A percentile compares a stretch with the other conserved stretches of the same genome.
These are phyloP conservation scores for Danionella dracula DNA, from an alignment of 2,797 vertebrate genomes.

Conservation along the genomic window DNA sequence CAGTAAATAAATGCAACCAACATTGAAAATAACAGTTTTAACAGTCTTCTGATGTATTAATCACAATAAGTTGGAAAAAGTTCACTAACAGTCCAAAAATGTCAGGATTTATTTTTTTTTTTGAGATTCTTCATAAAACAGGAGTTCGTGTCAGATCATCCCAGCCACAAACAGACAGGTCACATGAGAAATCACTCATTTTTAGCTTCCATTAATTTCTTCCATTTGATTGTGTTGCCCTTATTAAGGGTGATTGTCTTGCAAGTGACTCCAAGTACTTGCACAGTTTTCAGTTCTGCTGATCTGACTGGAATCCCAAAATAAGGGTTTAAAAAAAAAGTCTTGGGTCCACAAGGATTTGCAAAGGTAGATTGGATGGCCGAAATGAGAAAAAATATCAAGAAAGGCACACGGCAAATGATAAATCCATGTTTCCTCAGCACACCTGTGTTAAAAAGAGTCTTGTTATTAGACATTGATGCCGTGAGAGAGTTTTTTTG, in stretches of 20 bases:
- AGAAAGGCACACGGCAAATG: conserved; percentile 58
- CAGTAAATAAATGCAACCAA: conserved; percentile 14
- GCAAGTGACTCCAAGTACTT: background rate
- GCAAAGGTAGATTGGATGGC: conserved; percentile 4
- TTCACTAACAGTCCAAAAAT: conserved; percentile 1
- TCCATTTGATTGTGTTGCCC: conserved; percentile 23
- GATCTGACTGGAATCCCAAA: conserved; percentile 20
- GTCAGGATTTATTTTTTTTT: background rate
- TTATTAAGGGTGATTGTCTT: conserved; percentile 9
- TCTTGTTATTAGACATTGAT: no score
- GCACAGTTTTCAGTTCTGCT: background rate
- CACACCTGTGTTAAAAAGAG: conserved; percentile 61
- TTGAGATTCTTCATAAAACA: conserved; percentile 8
- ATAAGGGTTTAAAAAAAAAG: background rate
- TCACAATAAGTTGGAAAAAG: no score
- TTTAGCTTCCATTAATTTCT: background rate
- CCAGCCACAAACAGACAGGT: conserved; percentile 4
- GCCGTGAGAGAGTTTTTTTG: no score
- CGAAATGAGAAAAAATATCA: conserved; percentile 32
- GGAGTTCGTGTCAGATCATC: no score
- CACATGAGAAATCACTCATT: conserved; percentile 1
- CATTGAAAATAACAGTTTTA: no score
- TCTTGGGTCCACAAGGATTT: conserved; percentile 15
- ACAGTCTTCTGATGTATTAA: background rate
- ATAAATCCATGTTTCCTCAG: conserved; percentile 55